Evolutionary conservation across 2,888 invertebrate genomes (phyloP).

Genomic region (Shargacucullia verbasci): DNA sequence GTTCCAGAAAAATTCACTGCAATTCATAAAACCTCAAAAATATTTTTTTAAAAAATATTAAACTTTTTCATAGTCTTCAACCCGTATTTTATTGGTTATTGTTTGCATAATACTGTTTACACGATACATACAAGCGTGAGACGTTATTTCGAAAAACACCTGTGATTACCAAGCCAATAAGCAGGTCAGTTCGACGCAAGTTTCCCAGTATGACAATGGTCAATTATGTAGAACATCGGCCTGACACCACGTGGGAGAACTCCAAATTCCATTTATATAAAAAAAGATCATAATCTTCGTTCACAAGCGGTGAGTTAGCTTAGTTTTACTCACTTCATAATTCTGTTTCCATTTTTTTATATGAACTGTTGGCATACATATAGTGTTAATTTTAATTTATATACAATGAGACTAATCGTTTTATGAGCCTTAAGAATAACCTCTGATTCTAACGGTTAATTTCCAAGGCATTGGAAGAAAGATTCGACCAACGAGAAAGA

Average conservation of each 20-base stretch:
- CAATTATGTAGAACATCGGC: slow-evolving; percentile 78
- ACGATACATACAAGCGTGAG: slow-evolving; percentile 75
- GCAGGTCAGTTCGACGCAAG: slow-evolving; percentile 78
- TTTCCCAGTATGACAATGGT: slow-evolving; percentile 85
- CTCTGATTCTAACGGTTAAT: too few relatives aligned
- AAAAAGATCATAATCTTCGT: slow-evolving; percentile 50
- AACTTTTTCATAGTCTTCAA: background rate
- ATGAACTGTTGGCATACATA: slow-evolving; percentile 35
- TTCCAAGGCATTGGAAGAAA: too few relatives aligned
- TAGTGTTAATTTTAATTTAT: background rate
- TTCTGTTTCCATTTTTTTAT: slow-evolving; percentile 24
- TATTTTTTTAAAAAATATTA: background rate
- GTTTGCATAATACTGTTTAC: slow-evolving; percentile 64
- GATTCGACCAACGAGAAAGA: too few relatives aligned
- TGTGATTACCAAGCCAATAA: slow-evolving; percentile 78
- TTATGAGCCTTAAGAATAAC: too few relatives aligned
- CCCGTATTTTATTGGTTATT: slow-evolving; percentile 42
- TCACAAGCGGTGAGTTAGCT: slow-evolving; percentile 19
- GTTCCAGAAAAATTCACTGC: too few relatives aligned
- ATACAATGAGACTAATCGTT: too few relatives aligned
- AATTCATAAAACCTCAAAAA: too few relatives aligned
- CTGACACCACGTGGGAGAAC: slow-evolving; percentile 73
- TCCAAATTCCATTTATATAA: slow-evolving; percentile 59
- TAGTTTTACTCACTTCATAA: slow-evolving; percentile 25
- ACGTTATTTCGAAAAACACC: slow-evolving; percentile 80